phyloP scores from a whole-genome alignment of 1,140 invertebrate species.

The Zophobas morio region DNA sequence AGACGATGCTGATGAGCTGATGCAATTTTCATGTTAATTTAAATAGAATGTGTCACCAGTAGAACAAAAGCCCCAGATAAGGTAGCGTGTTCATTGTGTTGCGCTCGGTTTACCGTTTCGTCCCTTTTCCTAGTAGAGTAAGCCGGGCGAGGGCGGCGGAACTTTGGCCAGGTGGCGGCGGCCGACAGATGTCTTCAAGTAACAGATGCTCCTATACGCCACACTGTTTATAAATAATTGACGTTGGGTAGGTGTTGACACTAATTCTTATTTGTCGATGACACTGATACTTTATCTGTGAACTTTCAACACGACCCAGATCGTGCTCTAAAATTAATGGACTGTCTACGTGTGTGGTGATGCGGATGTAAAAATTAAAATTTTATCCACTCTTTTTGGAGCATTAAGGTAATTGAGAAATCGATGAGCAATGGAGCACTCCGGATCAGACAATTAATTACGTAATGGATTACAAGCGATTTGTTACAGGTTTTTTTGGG shows the following conservation, averaged over 20 bases:
- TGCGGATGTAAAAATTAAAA: conserved; percentile 14
- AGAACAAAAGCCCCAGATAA: conserved; percentile 45
- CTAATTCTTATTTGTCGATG: conserved; percentile 37
- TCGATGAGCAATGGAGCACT: conserved; percentile 23
- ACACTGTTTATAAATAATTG: conserved; percentile 44
- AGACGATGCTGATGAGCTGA: conserved; percentile 36
- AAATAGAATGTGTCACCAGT: conserved; percentile 52
- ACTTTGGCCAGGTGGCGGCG: conserved; percentile 36
- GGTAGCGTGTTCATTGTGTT: conserved; percentile 28
- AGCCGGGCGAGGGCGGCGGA: conserved; percentile 24
- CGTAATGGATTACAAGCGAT: conserved; percentile 32
- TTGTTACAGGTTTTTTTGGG: conserved; percentile 9
- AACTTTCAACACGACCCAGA: conserved; percentile 19
- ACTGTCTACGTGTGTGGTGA: conserved; percentile 5
- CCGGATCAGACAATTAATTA: conserved; percentile 23
- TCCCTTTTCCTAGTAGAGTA: conserved; percentile 4
- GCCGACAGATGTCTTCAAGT: conserved; percentile 41
- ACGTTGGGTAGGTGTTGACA: conserved; percentile 29
- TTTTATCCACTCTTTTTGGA: neutral
- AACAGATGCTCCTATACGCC: conserved; percentile 37
- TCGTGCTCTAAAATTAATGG: neutral
- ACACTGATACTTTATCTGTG: conserved; percentile 24
- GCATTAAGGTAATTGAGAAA: conserved; percentile 28
- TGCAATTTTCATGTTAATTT: conserved; percentile 54
- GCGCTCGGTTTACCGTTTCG: conserved; percentile 10